Evolutionary conservation across 2,797 vertebrate species (phyloP), one percentile per base, ranked within the genome.

Genomic region (Pipistrellus nathusii): DNA sequence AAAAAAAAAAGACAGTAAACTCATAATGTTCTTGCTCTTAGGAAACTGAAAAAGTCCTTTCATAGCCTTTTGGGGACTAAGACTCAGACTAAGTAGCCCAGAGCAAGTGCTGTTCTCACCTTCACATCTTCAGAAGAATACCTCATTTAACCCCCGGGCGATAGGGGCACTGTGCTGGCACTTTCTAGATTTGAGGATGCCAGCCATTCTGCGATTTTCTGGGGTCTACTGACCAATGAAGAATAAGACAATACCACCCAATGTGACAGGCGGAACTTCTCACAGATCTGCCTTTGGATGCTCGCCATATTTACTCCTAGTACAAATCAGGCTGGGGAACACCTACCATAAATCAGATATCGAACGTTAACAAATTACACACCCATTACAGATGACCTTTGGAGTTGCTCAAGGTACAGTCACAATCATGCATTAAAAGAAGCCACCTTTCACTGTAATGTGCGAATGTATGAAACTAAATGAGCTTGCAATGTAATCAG

Each of bases 401-500:
- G 97, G 97, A 98, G 97, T 95, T 44, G 35, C 96, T 98, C 91
- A 98, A 98, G 97, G 96, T 97, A 98, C 90, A 98, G 97, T 97
- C 98, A 98, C 98, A 98, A 98, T 98, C 98, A 98, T 0, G 85
- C 96, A 95, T 98, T 98, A 75, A 93, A 62, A 96, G 95, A 97
- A 53, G 78, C 92, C 35, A 90, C 95, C 97, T 98, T 98, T 97
- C 97, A 98, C 95, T 64, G 92, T 98, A 98, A 98, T 97, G 96
- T 96, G 97, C 95, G 98, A 98, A 98, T 97, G 97, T 98, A 98
- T 97, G 96, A 98, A 98, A 98, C 98, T 98, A 98, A 98, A 98
- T 98, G 98, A 98, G 98, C 98, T 98, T 98, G 98, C 98, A 98
- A 98, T 98, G 98, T 97, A 98, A 98, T 98, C 98, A 98, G 98